phyloP scores from a whole-genome alignment of 92 coral and sea anemone genomes.

The Actinostola sp. region DNA sequence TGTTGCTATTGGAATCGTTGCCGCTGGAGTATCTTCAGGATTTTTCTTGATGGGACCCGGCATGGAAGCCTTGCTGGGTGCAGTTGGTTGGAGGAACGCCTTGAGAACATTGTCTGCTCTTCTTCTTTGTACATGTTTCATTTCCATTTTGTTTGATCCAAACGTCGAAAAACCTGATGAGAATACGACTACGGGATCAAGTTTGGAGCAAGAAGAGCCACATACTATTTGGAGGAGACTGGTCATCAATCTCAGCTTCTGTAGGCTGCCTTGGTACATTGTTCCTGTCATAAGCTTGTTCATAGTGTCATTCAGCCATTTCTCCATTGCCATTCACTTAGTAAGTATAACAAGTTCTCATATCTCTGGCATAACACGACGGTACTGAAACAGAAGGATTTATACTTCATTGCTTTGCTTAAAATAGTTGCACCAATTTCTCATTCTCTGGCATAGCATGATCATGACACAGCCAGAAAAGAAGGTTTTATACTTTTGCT shows the following conservation, averaged over 20 bases:
- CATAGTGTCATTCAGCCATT: slow-evolving; percentile 3
- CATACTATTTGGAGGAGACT: not conserved
- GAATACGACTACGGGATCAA: not conserved
- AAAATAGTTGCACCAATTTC: too few species aligned
- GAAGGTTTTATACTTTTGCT: too few species aligned
- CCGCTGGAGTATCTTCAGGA: slow-evolving; percentile 7
- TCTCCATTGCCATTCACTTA: not conserved
- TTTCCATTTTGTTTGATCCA: not conserved
- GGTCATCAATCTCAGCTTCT: not conserved
- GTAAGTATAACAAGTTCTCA: too few species aligned
- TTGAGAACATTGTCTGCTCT: not conserved
- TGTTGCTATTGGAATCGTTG: slow-evolving; percentile 3
- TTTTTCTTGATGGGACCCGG: not conserved
- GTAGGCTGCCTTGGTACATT: not conserved
- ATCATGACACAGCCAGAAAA: too few species aligned
- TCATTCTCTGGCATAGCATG: too few species aligned
- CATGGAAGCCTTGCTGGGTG: not conserved
- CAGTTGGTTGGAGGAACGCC: slow-evolving; percentile 22
- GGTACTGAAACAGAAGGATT: too few species aligned
- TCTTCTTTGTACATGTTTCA: not conserved
- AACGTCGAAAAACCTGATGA: not conserved
- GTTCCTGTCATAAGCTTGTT: not conserved
- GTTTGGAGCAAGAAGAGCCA: too few species aligned
- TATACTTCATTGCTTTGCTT: too few species aligned
- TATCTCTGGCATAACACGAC: too few species aligned